Evolutionary conservation across 2,113 vertebrate genomes (phyloP), one percentile per base, ranked within the genome.

Genomic region (Catharus bicknelli): DNA sequence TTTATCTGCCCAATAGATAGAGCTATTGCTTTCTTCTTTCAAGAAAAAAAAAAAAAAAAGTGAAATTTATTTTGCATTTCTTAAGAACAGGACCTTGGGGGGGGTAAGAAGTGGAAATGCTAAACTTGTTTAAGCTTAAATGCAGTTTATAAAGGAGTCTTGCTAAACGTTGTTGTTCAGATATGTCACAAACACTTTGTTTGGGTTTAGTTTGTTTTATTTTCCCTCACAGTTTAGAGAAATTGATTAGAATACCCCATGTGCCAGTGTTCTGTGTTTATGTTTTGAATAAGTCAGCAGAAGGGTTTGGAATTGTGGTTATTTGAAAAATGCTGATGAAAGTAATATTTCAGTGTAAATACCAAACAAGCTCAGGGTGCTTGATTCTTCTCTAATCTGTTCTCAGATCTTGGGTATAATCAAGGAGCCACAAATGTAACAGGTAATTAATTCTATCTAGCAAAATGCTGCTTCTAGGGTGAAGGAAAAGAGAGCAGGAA

Each of bases 1-100:
- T 9, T 62, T 77, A 3, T 42, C 5, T 45, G 7, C 9, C 4
- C 2, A 4, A 0, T 10, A 78, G 9, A 12, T 32, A 47, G 5
- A 45, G 9, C 3, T 69, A 19, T 40, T 64, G 3, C 2, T 36
- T 66, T 70, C 9, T 27, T 79, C 8, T 62, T 83, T 42, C 29
- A 55, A 66, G 11, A 6, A 27, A 29, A 27, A 43, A 48, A 6
- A 27, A 29, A 27, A 43, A 48, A 12, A 11, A 23, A 17, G 23
- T 47, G 18, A 66, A 80, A 40, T 1, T 55, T 47, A 7, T 22
- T 66, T 61, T 90, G 4, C 53, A 8, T 66, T 80, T 57, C 25
- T 62, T 57, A n/a, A 20, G 3, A 51, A 34, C 13, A 59, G 12
- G 47, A n/a, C 3, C 6, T 88, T 36, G 26, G 2, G 5, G 5